These are phyloP conservation scores for Drosophila dives DNA, from an alignment of 2,888 invertebrate species.

Conservation along the genomic window DNA sequence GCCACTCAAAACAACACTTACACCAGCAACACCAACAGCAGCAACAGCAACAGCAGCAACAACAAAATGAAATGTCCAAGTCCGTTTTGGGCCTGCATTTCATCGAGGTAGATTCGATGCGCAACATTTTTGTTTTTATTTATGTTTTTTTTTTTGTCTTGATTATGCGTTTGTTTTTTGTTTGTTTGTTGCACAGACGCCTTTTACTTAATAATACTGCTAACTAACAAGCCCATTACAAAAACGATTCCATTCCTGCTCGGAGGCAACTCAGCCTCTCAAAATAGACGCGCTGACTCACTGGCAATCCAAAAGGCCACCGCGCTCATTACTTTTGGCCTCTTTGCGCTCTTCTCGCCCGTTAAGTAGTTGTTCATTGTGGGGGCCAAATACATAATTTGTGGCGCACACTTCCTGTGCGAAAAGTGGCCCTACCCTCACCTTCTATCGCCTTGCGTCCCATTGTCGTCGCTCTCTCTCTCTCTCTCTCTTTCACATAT, in stretches of 20 bases:
- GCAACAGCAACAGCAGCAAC: constrained; percentile 66
- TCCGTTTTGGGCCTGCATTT: constrained; percentile 82
- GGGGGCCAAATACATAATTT: constrained; percentile 58
- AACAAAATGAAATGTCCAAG: constrained; percentile 84
- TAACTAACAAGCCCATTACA: constrained; percentile 28
- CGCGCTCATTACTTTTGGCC: constrained; percentile 6
- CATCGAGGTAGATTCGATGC: constrained; percentile 83
- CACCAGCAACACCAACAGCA: constrained; percentile 45
- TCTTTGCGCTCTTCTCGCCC: constrained; percentile 6
- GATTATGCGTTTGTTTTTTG: constrained; percentile 21
- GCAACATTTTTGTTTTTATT: constrained; percentile 19
- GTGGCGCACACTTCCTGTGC: constrained; percentile 61
- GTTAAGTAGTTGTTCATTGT: constrained; percentile 12
- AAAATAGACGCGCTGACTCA: constrained; percentile 69
- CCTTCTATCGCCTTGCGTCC: constrained; percentile 21
- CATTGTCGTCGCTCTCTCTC: constrained; percentile 26
- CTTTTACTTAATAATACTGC: constrained; percentile 25
- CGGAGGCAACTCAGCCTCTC: constrained; percentile 28
- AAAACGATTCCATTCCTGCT: constrained; percentile 4
- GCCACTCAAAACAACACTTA: constrained; percentile 70
- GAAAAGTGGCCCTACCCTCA: constrained; percentile 13
- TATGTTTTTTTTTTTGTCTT: constrained; percentile 27
- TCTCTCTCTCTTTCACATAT: constrained; percentile 4
- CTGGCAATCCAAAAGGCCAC: constrained; percentile 38
- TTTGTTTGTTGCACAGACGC: constrained; percentile 37